These are phyloP conservation scores for Oncorhynchus masou DNA, from an alignment of 2,113 vertebrate genomes.

Conservation along the genomic window DNA sequence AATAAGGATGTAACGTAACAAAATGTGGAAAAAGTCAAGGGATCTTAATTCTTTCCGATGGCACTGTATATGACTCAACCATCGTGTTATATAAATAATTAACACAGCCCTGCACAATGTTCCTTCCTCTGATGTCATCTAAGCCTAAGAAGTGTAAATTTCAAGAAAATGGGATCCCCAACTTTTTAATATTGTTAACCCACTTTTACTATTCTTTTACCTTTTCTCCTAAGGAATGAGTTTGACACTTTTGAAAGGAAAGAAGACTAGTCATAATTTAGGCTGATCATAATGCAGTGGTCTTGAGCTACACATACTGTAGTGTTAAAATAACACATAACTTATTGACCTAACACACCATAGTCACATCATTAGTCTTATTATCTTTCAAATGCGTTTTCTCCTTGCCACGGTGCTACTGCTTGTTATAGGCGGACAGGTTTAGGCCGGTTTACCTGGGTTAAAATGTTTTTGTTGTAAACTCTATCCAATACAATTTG, in stretches of 20 bases:
- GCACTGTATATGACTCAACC: too few relatives aligned
- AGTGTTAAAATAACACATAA: background rate
- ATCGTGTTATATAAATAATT: too few relatives aligned
- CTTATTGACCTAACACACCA: background rate
- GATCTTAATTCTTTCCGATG: too few relatives aligned
- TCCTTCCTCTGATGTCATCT: too few relatives aligned
- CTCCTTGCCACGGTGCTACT: too few relatives aligned
- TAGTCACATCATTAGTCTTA: background rate
- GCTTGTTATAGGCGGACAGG: too few relatives aligned
- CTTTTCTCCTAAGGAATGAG: background rate
- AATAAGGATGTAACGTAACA: too few relatives aligned
- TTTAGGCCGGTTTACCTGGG: too few relatives aligned
- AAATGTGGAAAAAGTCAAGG: too few relatives aligned
- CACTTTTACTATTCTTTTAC: background rate
- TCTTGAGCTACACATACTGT: background rate
- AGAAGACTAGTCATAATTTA: background rate
- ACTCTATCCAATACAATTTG: background rate
- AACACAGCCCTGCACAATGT: background rate
- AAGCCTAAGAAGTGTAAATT: background rate
- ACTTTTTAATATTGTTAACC: background rate
- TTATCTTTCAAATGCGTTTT: too few relatives aligned
- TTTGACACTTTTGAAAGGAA: conserved; percentile 2
- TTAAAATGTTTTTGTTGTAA: too few relatives aligned
- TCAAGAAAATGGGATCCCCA: background rate
- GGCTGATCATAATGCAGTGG: background rate